phyloP scores from a whole-genome alignment of 2,888 invertebrate species.

The Dasypogon diadema region DNA sequence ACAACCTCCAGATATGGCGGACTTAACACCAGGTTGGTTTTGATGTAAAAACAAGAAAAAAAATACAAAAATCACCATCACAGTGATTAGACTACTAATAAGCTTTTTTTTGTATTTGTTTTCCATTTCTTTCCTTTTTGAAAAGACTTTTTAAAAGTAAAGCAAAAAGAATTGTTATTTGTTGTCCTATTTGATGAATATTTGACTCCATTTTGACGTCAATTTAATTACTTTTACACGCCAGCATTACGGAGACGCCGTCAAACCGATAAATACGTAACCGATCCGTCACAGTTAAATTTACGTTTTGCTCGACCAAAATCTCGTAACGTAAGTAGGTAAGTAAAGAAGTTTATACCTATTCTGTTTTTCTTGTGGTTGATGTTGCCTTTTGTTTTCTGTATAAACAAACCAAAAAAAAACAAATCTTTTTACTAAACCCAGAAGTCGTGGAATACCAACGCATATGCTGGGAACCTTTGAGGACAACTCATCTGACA shows the following conservation, averaged over 20 bases:
- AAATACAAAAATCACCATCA: not conserved
- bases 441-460: slow-evolving; percentile 69
- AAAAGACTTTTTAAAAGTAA: slow-evolving; percentile 24
- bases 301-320: slow-evolving; percentile 82
- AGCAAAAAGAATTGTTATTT: slow-evolving; percentile 30
- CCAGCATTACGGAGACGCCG: slow-evolving; percentile 79
- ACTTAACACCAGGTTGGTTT: slow-evolving; percentile 72
- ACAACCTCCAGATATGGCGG: slow-evolving; percentile 66
- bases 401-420: no score
- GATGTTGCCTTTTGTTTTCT: slow-evolving; percentile 15
- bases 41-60: not conserved
- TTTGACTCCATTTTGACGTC: slow-evolving; percentile 23
- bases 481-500: slow-evolving; percentile 64
- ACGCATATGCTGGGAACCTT: slow-evolving; percentile 68
- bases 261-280: slow-evolving; percentile 85
- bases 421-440: not conserved
- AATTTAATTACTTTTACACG: slow-evolving; percentile 18
- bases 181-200: not conserved
- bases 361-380: slow-evolving; percentile 4
- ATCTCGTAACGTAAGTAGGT: slow-evolving; percentile 68
- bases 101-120: not conserved
- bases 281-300: slow-evolving; percentile 85
- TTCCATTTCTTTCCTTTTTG: not conserved
- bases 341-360: no score
- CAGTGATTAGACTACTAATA: not conserved